Conservation (phyloP, 2,113 vertebrate species). For the Siphamia tubifer region DNA sequence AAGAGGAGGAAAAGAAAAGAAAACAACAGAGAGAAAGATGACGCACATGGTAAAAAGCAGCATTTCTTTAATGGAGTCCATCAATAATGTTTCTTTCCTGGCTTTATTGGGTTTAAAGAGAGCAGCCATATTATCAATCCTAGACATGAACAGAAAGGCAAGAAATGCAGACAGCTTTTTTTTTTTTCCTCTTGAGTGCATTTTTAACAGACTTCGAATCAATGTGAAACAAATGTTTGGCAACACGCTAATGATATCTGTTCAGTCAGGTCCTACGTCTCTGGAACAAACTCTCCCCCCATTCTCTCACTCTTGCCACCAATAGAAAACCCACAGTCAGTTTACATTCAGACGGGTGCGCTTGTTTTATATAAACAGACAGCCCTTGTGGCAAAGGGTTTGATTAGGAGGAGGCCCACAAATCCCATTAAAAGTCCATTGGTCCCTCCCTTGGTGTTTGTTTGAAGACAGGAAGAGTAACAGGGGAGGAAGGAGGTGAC, state of each 20-base stretch:
- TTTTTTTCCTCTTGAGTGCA: conserved; percentile 12
- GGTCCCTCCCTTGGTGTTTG: conserved; percentile 64
- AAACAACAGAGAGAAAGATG: conserved; percentile 59
- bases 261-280: conserved; percentile 30
- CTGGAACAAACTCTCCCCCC: conserved; percentile 45
- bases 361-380: conserved; percentile 77
- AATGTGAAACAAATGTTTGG: conserved; percentile 79
- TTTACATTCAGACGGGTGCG: conserved; percentile 75
- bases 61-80: conserved; percentile 68
- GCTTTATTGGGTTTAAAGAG: conserved; percentile 64
- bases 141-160: conserved; percentile 49
- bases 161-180: conserved; percentile 32
- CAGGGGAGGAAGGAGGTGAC: conserved; percentile 49
- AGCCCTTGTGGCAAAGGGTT: conserved; percentile 69
- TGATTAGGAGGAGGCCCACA: conserved; percentile 81
- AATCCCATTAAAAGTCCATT: conserved; percentile 83
- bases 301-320: conserved; percentile 43
- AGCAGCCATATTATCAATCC: conserved; percentile 56
- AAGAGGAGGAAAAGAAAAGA: conserved; percentile 50
- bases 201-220: conserved; percentile 52
- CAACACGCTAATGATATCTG: conserved; percentile 60
- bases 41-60: conserved; percentile 56
- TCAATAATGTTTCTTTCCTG: conserved; percentile 60
- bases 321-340: conserved; percentile 66
- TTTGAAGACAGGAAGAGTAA: conserved; percentile 74